Percentiles rank a stretch among this genome's conserved stretches.
Conservation (phyloP, 2,797 vertebrate species). For the Syngnathus rostellatus region DNA sequence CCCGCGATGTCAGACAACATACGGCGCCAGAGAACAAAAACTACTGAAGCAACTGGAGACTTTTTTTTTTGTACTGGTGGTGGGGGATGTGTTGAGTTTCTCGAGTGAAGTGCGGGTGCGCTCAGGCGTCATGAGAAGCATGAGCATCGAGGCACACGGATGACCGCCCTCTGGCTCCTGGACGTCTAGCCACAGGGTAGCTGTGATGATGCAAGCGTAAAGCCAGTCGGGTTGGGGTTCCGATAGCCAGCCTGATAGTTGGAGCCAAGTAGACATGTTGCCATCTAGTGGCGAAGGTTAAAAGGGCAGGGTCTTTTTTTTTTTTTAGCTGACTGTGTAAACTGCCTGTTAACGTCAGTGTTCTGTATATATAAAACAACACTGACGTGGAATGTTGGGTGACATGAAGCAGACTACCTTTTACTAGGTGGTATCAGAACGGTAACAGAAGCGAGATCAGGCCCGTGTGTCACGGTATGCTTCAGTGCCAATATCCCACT, state of each 20-base stretch:
- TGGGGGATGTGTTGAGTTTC: constrained; percentile 27
- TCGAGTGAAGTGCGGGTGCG: constrained; percentile 24
- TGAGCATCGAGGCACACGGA: constrained; percentile 45
- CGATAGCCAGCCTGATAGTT: constrained; percentile 11
- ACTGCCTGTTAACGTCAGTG: too few relatives aligned
- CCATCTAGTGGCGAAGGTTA: constrained; percentile 53
- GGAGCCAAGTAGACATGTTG: constrained; percentile 36
- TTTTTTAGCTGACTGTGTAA: too few relatives aligned
- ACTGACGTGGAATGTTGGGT: too few relatives aligned
- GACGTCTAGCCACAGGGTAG: constrained; percentile 44
- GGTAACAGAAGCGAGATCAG: too few relatives aligned
- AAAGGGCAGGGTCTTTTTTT: background rate
- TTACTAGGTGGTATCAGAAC: too few relatives aligned
- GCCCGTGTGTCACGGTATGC: too few relatives aligned
- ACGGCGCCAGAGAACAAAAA: constrained; percentile 52
- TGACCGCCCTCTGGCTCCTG: constrained; percentile 52
- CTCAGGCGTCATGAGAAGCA: constrained; percentile 42
- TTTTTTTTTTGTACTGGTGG: constrained; percentile 19
- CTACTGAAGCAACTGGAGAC: constrained; percentile 15
- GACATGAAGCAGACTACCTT: too few relatives aligned
- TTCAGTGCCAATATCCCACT: too few relatives aligned
- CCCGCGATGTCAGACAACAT: constrained; percentile 57
- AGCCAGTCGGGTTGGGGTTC: background rate
- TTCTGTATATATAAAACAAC: too few relatives aligned
- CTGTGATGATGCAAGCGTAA: constrained; percentile 14